Conservation (phyloP, 1,140 invertebrate species). For the Lepidurus apus region DNA sequence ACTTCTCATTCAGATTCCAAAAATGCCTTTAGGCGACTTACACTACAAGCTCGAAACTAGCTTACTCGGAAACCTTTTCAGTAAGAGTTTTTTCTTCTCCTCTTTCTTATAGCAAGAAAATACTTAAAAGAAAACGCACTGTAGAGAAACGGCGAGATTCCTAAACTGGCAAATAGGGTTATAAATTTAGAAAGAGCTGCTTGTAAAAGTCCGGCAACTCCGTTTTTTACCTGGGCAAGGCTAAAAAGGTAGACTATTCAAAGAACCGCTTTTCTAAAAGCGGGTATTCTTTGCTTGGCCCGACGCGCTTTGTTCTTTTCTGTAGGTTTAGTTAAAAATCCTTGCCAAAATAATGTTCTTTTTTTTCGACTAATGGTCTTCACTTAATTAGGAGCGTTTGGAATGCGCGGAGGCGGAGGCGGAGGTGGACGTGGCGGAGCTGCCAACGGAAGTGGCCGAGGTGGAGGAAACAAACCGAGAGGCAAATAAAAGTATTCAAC, state of each 20-base stretch:
- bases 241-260: neutral
- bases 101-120: neutral
- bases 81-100: neutral
- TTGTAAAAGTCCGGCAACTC: neutral
- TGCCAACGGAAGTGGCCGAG: neutral
- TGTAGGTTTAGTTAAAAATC: constrained; percentile 20
- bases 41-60: neutral
- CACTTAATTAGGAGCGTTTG: neutral
- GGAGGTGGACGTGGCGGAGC: neutral
- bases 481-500: neutral
- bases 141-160: neutral
- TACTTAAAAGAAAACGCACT: neutral
- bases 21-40: neutral
- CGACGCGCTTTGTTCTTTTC: neutral
- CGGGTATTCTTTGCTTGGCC: neutral
- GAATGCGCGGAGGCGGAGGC: neutral
- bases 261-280: neutral
- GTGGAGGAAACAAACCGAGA: neutral
- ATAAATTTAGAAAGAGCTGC: neutral
- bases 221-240: neutral
- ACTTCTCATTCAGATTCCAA: neutral
- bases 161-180: constrained; percentile 14
- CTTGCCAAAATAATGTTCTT: neutral
- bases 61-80: neutral
- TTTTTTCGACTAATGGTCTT: neutral